Percentiles rank a stretch among this genome's conserved stretches.
Conservation (phyloP, 2,888 invertebrate genomes). For the Cylindroiulus punctatus region DNA sequence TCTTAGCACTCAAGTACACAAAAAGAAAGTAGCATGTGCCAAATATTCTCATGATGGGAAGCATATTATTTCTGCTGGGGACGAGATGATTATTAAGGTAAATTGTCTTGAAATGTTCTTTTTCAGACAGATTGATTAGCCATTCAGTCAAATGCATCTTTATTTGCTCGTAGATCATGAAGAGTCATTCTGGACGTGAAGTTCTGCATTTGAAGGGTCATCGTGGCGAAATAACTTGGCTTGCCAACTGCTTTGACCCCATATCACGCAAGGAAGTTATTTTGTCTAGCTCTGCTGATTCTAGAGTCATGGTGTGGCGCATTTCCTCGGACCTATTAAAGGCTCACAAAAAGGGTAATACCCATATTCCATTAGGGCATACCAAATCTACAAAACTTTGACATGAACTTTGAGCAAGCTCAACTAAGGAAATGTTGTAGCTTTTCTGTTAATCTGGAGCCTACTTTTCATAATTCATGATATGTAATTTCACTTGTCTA, state of each 20-base stretch:
- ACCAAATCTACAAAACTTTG: too few species aligned
- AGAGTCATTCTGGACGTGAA: constrained; percentile 68
- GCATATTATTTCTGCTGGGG: constrained; percentile 69
- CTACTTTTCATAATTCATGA: too few species aligned
- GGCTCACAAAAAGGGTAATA: background rate
- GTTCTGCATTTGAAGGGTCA: constrained; percentile 69
- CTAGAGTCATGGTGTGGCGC: constrained; percentile 71
- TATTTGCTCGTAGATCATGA: constrained; percentile 70
- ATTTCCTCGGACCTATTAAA: background rate
- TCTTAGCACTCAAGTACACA: constrained; percentile 69
- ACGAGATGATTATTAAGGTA: constrained; percentile 68
- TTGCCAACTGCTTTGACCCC: constrained; percentile 66
- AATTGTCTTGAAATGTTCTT: constrained; percentile 57
- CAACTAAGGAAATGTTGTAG: too few species aligned
- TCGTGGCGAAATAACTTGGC: constrained; percentile 68
- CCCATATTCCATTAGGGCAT: background rate
- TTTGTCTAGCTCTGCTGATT: constrained; percentile 72
- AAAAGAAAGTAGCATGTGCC: constrained; percentile 70
- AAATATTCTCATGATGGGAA: constrained; percentile 70
- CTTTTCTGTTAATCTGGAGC: too few species aligned
- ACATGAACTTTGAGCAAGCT: too few species aligned
- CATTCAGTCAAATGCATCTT: background rate
- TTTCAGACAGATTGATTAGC: background rate
- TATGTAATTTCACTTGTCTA: too few species aligned
- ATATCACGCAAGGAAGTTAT: constrained; percentile 71